A percentile compares a stretch with the other conserved stretches of the same genome.
Conservation (phyloP, 2,888 invertebrate species). For the Bombylius major region DNA sequence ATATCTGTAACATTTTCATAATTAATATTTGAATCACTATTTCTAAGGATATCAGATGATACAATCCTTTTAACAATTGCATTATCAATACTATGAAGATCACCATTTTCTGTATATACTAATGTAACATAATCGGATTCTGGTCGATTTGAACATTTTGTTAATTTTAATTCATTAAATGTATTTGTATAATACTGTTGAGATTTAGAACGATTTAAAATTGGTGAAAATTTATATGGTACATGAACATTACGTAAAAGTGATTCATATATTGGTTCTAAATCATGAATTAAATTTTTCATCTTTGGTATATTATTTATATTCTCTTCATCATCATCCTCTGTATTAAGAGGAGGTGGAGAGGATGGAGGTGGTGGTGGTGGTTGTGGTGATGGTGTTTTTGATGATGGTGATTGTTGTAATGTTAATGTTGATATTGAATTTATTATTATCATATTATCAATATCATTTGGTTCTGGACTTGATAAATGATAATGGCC, state of each 20-base stretch:
- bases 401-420: constrained; percentile 21
- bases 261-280: constrained; percentile 35
- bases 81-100: constrained; percentile 27
- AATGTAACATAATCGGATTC: constrained; percentile 37
- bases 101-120: constrained; percentile 28
- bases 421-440: constrained; percentile 19
- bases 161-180: constrained; percentile 18
- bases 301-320: background rate
- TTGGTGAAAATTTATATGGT: constrained; percentile 36
- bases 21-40: constrained; percentile 21
- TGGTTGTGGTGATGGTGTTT: constrained; percentile 15
- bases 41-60: constrained; percentile 13
- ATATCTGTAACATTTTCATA: constrained; percentile 17
- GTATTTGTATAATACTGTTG: constrained; percentile 24
- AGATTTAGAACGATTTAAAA: constrained; percentile 30
- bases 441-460: background rate
- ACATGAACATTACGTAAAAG: constrained; percentile 35
- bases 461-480: constrained; percentile 13
- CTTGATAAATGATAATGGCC: constrained; percentile 14
- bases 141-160: constrained; percentile 22
- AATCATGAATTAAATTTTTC: constrained; percentile 1
- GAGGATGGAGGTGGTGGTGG: constrained; percentile 33
- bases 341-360: constrained; percentile 29
- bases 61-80: constrained; percentile 17
- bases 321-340: constrained; percentile 8